phyloP scores from a whole-genome alignment of 2,797 vertebrate species.

The Danio jaintianensis region DNA sequence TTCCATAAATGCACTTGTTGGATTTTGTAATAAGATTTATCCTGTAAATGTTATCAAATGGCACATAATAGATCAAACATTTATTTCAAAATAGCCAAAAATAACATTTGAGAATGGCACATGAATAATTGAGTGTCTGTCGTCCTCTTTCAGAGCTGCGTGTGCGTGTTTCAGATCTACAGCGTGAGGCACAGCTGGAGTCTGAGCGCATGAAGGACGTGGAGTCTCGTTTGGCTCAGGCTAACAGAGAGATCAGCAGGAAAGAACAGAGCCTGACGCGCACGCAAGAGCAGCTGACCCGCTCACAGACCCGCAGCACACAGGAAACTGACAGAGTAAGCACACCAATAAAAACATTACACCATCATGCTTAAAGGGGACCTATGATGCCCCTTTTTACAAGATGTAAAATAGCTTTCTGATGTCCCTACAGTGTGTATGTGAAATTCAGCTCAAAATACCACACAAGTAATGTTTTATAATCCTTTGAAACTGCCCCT shows the following conservation, averaged over 20 bases:
- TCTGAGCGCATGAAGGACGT: conserved; percentile 61
- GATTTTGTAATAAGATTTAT: neutral
- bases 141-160: conserved; percentile 61
- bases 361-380: neutral
- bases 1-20: neutral
- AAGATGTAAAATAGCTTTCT: too few relatives aligned
- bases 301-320: conserved; percentile 65
- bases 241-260: conserved; percentile 70
- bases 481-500: too few relatives aligned
- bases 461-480: too few relatives aligned
- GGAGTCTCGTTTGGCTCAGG: conserved; percentile 69
- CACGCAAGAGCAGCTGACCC: conserved; percentile 69
- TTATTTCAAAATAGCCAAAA: neutral
- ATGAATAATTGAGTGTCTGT: conserved; percentile 19
- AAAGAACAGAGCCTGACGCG: conserved; percentile 72
- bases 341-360: too few relatives aligned
- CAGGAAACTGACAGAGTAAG: conserved; percentile 78
- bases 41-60: neutral
- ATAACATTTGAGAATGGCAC: neutral
- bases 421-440: too few relatives aligned
- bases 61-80: neutral
- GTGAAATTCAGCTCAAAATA: too few relatives aligned
- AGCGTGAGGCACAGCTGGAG: conserved; percentile 73
- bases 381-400: too few relatives aligned
- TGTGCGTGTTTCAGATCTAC: conserved; percentile 68